These are phyloP conservation scores for Nasua narica DNA, from an alignment of 2,797 vertebrate species.

Conservation along the genomic window DNA sequence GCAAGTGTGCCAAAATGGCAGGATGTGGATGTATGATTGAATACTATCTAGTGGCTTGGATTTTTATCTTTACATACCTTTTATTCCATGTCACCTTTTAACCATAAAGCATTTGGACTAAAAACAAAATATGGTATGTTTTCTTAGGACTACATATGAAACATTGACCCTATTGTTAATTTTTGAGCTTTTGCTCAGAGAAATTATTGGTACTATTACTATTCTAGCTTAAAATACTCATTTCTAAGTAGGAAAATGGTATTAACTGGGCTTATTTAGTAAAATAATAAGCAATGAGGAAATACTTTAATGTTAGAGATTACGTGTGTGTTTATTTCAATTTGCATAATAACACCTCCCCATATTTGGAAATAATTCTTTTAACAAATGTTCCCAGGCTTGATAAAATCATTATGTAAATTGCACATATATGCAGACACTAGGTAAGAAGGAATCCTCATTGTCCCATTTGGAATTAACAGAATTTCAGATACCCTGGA, in stretches of 20 bases:
- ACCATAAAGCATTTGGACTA: not conserved
- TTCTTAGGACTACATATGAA: not conserved
- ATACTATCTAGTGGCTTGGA: not conserved
- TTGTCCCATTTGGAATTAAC: conserved; percentile 62
- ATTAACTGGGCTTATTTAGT: not conserved
- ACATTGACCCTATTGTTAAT: not conserved
- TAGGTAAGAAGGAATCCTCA: conserved; percentile 39
- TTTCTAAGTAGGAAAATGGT: not conserved
- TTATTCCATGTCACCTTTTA: not conserved
- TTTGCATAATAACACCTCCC: not conserved
- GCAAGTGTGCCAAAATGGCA: not conserved
- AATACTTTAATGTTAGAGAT: not conserved
- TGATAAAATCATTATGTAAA: conserved; percentile 16
- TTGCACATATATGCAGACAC: not conserved
- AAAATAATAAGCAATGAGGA: not conserved
- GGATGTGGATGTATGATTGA: not conserved
- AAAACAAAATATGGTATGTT: not conserved
- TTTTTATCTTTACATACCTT: not conserved
- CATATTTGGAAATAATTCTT: conserved; percentile 35
- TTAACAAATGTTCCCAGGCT: not conserved
- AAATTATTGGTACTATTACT: not conserved
- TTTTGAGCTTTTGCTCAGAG: not conserved
- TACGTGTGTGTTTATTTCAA: not conserved
- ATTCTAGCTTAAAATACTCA: conserved; percentile 40
- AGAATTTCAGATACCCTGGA: conserved; percentile 58